Evolutionary conservation across 2,113 vertebrate species (phyloP).

Genomic region (mouse (Mus musculus)): DNA sequence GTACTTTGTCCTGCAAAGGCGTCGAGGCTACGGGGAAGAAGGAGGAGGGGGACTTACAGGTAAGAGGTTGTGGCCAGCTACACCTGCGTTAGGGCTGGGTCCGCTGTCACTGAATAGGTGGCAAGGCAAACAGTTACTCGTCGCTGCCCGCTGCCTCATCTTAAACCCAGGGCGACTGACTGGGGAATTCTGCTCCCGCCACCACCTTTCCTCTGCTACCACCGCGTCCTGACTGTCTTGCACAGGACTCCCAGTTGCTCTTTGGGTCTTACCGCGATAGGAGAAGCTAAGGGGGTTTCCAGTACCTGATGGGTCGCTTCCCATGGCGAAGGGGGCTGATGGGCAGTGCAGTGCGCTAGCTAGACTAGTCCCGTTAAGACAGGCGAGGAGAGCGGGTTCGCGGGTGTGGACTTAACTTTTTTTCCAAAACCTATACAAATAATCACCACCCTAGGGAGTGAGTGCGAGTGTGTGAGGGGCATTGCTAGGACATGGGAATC

Average conservation of each 20-base stretch:
- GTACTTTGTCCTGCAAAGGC: conserved; percentile 96
- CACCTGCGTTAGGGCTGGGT: neutral
- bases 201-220: neutral
- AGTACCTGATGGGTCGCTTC: neutral
- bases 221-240: neutral
- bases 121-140: conserved; percentile 42
- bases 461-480: neutral
- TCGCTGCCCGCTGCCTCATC: neutral
- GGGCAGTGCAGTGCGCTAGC: neutral
- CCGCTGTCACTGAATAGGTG: conserved; percentile 5
- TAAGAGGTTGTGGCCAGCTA: conserved; percentile 76
- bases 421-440: neutral
- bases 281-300: neutral
- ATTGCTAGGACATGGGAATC: neutral
- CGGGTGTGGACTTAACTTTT: conserved; percentile 67
- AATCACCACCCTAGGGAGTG: neutral
- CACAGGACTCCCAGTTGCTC: neutral
- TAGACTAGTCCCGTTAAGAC: neutral
- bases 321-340: neutral
- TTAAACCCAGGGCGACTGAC: neutral
- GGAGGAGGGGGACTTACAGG: conserved; percentile 95
- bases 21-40: conserved; percentile 95
- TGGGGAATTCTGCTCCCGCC: neutral
- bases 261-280: conserved; percentile 5
- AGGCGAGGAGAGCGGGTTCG: neutral